These are phyloP conservation scores for Lateolabrax maculatus DNA, from an alignment of 2,797 vertebrate species.

Conservation along the genomic window DNA sequence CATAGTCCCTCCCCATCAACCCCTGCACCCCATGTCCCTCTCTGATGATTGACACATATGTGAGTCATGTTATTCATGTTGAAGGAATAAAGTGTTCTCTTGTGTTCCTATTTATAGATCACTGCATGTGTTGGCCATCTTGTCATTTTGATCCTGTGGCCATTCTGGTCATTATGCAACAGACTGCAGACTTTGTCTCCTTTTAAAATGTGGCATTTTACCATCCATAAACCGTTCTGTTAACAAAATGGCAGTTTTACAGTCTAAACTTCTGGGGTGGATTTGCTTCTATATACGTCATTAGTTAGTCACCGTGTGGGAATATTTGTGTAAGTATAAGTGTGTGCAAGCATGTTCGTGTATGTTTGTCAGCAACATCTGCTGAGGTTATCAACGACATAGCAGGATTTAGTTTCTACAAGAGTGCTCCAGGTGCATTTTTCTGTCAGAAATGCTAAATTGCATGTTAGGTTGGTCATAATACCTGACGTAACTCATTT, in stretches of 20 bases:
- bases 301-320: background rate
- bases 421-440: background rate
- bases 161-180: background rate
- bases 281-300: background rate
- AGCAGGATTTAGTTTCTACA: background rate
- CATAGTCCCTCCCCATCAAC: slow-evolving; percentile 6
- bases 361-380: slow-evolving; percentile 24
- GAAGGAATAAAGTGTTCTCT: slow-evolving; percentile 17
- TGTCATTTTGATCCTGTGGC: background rate
- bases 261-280: background rate
- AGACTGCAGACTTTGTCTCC: background rate
- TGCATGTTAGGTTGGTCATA: background rate
- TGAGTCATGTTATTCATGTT: slow-evolving; percentile 38
- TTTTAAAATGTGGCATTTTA: background rate
- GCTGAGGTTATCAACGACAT: background rate
- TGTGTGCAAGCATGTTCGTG: background rate
- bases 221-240: background rate
- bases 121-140: background rate
- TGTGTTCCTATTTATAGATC: slow-evolving; percentile 26
- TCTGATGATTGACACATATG: slow-evolving; percentile 42
- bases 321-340: background rate
- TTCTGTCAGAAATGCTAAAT: slow-evolving; percentile 3
- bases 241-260: background rate
- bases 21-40: slow-evolving; percentile 37
- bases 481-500: slow-evolving; percentile 11